These are phyloP conservation scores for Zaprionus obscuricornis DNA, from an alignment of 2,888 invertebrate species.

Conservation along the genomic window DNA sequence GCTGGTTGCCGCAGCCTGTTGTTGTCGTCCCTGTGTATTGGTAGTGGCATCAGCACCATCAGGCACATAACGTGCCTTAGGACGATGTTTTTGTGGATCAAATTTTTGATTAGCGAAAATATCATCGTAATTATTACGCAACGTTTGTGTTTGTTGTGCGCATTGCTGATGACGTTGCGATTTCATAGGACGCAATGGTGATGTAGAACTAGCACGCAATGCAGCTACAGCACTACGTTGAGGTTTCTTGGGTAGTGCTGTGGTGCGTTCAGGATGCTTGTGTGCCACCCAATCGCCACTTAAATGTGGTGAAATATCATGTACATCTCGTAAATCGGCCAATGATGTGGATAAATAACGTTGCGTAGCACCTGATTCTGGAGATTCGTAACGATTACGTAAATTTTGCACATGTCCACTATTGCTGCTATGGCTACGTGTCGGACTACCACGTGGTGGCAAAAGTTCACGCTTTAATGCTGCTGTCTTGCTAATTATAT, in stretches of 20 bases:
- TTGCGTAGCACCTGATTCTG: conserved; percentile 49
- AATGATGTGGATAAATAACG: conserved; percentile 89
- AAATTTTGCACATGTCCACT: conserved; percentile 88
- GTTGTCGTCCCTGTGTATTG: too few relatives aligned
- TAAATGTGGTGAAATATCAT: conserved; percentile 91
- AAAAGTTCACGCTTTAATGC: conserved; percentile 85
- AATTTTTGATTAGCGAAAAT: conserved; percentile 87
- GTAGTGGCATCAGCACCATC: conserved; percentile 81
- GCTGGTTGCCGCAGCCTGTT: conserved; percentile 84
- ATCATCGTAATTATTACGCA: conserved; percentile 83
- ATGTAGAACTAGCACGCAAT: conserved; percentile 85
- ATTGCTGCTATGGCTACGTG: conserved; percentile 67
- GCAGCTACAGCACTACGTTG: conserved; percentile 55
- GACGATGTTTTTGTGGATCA: conserved; percentile 90
- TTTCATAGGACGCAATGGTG: conserved; percentile 84
- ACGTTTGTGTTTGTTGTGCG: conserved; percentile 82
- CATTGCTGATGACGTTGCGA: conserved; percentile 35
- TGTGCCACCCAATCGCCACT: conserved; percentile 92
- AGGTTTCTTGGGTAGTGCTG: conserved; percentile 70
- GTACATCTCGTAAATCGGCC: conserved; percentile 90
- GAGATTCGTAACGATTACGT: conserved; percentile 86
- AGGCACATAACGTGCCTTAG: conserved; percentile 90
- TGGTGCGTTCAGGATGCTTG: conserved; percentile 85
- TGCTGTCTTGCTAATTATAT: conserved; percentile 94
- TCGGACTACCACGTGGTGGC: conserved; percentile 61